Evolutionary conservation across 2,797 vertebrate species (phyloP).

Genomic region (Darevskia mixta): DNA sequence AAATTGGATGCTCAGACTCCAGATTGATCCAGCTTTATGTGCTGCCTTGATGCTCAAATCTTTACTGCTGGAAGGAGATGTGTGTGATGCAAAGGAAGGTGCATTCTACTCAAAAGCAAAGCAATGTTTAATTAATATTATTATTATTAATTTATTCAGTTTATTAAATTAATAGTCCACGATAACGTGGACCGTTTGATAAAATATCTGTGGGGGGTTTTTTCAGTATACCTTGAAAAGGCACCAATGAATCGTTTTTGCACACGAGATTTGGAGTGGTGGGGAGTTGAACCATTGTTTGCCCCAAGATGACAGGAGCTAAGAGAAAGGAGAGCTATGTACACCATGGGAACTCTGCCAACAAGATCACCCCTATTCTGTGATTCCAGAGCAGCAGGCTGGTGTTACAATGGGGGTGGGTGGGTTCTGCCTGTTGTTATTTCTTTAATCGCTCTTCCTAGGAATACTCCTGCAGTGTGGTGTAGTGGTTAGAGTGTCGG

Average conservation of each 20-base stretch:
- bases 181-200: neutral
- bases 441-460: neutral
- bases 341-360: neutral
- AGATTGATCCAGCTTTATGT: conserved; percentile 29
- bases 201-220: neutral
- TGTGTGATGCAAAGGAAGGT: neutral
- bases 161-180: neutral
- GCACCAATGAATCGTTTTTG: conserved; percentile 56
- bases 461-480: no score
- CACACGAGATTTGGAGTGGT: conserved; percentile 41
- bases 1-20: conserved; percentile 41
- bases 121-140: no score
- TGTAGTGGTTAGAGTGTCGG: no score
- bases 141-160: no score
- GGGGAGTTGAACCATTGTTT: conserved; percentile 1
- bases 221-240: neutral
- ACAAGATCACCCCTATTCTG: neutral
- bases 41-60: neutral
- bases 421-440: neutral
- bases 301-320: neutral
- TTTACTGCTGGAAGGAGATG: neutral
- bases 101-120: neutral
- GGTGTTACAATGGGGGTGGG: neutral
- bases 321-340: neutral
- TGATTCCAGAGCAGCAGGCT: neutral